A percentile compares a stretch with the other conserved stretches of the same genome.
phyloP scores from a whole-genome alignment of 2,797 vertebrate species.

The Podargus strigoides region DNA sequence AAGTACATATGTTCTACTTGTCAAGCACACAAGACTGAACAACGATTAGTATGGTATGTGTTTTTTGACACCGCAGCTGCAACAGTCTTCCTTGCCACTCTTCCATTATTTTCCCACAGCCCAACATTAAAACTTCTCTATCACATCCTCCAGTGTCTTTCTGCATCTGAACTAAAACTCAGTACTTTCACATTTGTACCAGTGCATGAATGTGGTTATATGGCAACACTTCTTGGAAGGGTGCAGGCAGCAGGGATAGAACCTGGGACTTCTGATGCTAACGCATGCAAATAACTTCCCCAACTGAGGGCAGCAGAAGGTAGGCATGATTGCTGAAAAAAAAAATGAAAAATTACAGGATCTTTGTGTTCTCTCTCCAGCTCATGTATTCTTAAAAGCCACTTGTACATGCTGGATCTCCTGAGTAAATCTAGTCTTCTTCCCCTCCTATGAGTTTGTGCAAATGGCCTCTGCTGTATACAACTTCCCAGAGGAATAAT shows the following conservation, averaged over 20 bases:
- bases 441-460: background rate
- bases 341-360: background rate
- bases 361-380: background rate
- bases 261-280: background rate
- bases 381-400: background rate
- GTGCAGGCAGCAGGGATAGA: background rate
- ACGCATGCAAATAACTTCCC: background rate
- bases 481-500: background rate
- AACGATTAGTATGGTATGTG: too few relatives aligned
- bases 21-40: too few relatives aligned
- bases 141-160: background rate
- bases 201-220: too few relatives aligned
- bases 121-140: background rate
- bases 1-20: too few relatives aligned
- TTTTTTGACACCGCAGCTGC: too few relatives aligned
- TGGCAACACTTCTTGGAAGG: background rate
- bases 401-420: background rate
- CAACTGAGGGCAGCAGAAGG: background rate
- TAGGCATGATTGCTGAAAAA: background rate
- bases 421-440: background rate
- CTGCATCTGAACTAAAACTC: background rate
- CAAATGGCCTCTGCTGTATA: background rate
- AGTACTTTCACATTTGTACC: background rate
- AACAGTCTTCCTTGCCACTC: too few relatives aligned
- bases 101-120: too few relatives aligned